Conservation (phyloP, 2,113 vertebrate species). For the Merops nubicus region DNA sequence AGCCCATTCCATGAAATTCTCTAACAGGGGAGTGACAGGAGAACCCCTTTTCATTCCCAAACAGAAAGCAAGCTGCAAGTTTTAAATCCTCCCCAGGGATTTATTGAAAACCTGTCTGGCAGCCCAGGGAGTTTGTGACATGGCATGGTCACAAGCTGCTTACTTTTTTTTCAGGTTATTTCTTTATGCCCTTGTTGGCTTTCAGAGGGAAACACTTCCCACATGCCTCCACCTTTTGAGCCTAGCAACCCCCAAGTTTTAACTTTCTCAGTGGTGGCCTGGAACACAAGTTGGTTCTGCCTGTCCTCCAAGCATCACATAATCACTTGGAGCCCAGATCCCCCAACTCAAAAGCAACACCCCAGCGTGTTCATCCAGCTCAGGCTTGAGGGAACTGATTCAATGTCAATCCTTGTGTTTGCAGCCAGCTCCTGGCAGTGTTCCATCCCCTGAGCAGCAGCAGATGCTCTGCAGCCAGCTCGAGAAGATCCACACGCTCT, state of each 20-base stretch:
- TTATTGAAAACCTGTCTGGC: neutral
- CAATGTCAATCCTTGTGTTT: constrained; percentile 11
- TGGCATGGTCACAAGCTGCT: neutral
- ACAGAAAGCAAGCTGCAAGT: neutral
- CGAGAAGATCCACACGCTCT: constrained; percentile 89
- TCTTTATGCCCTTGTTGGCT: neutral
- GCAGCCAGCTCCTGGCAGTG: constrained; percentile 87
- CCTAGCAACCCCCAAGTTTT: neutral
- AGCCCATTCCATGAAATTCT: neutral
- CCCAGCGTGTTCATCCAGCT: neutral
- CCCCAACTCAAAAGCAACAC: neutral
- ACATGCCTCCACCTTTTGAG: neutral
- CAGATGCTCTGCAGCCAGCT: constrained; percentile 87
- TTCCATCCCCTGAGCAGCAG: constrained; percentile 87
- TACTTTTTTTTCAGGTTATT: neutral
- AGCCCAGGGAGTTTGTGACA: neutral
- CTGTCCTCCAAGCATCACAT: neutral
- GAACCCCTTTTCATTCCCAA: neutral
- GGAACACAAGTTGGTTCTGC: neutral
- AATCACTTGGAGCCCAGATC: neutral
- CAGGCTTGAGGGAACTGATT: neutral
- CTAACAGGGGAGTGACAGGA: neutral
- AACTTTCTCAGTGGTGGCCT: neutral
- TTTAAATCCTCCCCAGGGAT: neutral
- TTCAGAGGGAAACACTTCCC: neutral